Evolutionary conservation across 2,888 invertebrate species (phyloP).

Genomic region (Timema podura): DNA sequence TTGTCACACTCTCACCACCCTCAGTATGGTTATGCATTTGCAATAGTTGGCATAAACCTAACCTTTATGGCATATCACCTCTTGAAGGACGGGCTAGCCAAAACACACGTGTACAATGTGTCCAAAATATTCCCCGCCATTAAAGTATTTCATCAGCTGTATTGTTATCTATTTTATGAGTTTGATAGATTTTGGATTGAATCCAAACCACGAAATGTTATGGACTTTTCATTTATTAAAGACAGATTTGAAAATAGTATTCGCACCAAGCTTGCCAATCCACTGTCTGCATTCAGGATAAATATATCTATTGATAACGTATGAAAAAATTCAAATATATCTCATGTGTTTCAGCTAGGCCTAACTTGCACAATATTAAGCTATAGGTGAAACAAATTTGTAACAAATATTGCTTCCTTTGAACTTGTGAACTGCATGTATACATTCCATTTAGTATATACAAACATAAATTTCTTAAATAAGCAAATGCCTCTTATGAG

Average conservation of each 20-base stretch:
- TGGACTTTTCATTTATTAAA: conserved; percentile 90
- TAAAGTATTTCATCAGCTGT: conserved; percentile 85
- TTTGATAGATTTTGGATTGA: conserved; percentile 94
- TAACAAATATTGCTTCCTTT: not conserved
- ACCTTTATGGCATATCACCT: conserved; percentile 86
- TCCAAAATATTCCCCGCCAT: conserved; percentile 62
- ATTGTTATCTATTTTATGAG: conserved; percentile 88
- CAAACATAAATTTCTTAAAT: too few relatives aligned
- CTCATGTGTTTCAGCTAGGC: not conserved
- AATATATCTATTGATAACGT: conserved; percentile 72
- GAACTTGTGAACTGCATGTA: too few relatives aligned
- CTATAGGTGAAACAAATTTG: conserved; percentile 4
- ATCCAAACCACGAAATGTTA: conserved; percentile 86
- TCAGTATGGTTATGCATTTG: conserved; percentile 80
- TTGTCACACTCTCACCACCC: conserved; percentile 87
- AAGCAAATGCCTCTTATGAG: too few relatives aligned
- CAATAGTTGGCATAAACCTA: conserved; percentile 92
- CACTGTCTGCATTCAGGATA: conserved; percentile 70
- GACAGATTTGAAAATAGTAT: conserved; percentile 79
- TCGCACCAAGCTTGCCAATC: conserved; percentile 61
- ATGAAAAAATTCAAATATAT: conserved; percentile 40
- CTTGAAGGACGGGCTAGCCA: conserved; percentile 74
- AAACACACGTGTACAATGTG: conserved; percentile 87
- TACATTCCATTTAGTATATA: too few relatives aligned
- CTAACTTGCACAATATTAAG: not conserved